Base-by-base conservation (phyloP, 1,140 invertebrate genomes). In the Anthonomus grandis region DNA sequence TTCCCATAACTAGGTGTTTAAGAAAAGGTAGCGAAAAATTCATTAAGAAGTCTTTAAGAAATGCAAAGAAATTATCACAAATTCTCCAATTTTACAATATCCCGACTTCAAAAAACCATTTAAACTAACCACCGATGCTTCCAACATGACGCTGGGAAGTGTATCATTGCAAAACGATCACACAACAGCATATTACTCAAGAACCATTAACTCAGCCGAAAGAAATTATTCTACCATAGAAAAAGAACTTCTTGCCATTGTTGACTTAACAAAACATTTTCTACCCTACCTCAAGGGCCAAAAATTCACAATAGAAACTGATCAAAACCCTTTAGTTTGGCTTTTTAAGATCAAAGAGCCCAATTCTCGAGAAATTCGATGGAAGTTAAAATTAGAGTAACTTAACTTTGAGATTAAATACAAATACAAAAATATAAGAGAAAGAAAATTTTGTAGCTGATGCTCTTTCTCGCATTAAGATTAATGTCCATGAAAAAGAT, bases 211-310 rank as follows among this genome's bases (percentile, higher is more conserved):
- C n/a, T 45, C 48, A 9, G 55, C 64, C n/a, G 66, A 66, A 47
- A 38, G 38, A 34, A 65, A 66, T 36, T 65, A 66, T 51, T 63
- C 46, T 2, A 48, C 62, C 2, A 64, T 62, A 6, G 64, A 68
- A 13, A 64, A 64, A 18, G 63, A 68, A 34, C 48, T 64, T 22
- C 38, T 75, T 72, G 37, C 49, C 21, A 58, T 58, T 15, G n/a
- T 58, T 17, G 48, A 58, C 13, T 19, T 38, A 12, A 52, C 48
- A 19, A 58, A 58, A 58, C 47, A 54, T 46, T 59, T 59, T 22
- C 0, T 49, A 24, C 34, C 38, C n/a, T 59, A 51, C 24, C 13
- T 51, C 23, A 23, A 39, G 4, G 49, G 38, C 3, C 9, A 9
- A 39, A 37, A 39, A 54, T 38, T 39, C 49, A 17, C 38, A 10